Percentiles rank a stretch among this genome's conserved stretches.
Evolutionary conservation across 1,140 invertebrate genomes (phyloP).

Genomic region (Drosophila suzukii): DNA sequence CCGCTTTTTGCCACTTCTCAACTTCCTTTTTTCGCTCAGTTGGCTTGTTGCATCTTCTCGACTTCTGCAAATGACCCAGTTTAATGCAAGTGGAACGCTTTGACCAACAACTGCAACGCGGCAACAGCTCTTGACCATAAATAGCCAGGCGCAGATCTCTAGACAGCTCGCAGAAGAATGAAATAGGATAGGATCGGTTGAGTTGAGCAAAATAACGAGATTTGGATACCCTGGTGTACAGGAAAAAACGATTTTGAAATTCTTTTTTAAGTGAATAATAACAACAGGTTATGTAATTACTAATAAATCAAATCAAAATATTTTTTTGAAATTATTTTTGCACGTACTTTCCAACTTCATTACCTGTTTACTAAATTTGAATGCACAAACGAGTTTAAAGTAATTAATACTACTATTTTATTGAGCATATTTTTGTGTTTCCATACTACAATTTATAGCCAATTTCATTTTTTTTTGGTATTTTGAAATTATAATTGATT

Average conservation of each 20-base stretch:
- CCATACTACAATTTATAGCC: neutral
- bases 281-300: too few relatives aligned
- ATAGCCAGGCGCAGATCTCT: constrained; percentile 57
- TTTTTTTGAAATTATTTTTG: neutral
- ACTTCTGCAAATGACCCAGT: constrained; percentile 72
- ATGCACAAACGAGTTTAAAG: neutral
- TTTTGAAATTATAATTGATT: neutral
- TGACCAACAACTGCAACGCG: constrained; percentile 56
- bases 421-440: neutral
- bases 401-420: neutral
- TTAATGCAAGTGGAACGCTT: constrained; percentile 81
- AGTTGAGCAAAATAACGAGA: neutral
- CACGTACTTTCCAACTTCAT: neutral
- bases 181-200: constrained; percentile 2
- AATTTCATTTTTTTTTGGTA: neutral
- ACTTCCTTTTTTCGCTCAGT: constrained; percentile 16
- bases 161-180: constrained; percentile 22
- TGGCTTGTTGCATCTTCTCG: constrained; percentile 20
- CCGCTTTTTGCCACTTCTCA: constrained; percentile 22
- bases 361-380: neutral
- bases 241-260: too few relatives aligned
- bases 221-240: too few relatives aligned
- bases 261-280: too few relatives aligned
- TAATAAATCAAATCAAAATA: too few relatives aligned
- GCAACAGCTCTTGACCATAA: constrained; percentile 65